Base-by-base conservation (phyloP, 2,888 invertebrate genomes). In the Oegoconia quadripuncta region DNA sequence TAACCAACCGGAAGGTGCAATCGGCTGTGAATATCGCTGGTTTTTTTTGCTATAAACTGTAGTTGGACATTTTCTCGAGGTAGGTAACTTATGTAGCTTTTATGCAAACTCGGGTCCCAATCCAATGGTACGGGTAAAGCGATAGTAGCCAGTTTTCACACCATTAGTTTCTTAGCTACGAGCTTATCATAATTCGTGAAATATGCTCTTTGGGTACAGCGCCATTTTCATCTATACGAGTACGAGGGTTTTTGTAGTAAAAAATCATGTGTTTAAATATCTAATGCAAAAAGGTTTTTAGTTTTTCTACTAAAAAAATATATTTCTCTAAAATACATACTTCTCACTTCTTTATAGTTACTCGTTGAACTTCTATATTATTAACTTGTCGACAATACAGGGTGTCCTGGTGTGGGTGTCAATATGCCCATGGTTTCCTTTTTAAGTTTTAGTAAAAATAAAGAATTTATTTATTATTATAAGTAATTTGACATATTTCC, bases 101-200 rank as follows among this genome's bases (percentile, higher is more conserved):
- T 63, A 64, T 68, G 64, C 59, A 66, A 65, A 67, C 54, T 56
- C 57, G 57, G 59, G 54, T 55, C 52, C 51, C 55, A 60, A 47
- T 58, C 49, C 52, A 60, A 60, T 55, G 62, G 59, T 52, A 48
- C 51, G 55, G 45, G 38, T 44, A 43, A 48, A 46, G 47, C 47
- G 68, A 63, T 68, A 70, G 64, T 60, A 63, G 53, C 67, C 64
- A 59, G 52, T 64, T 73, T 67, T 66, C 74, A 60, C 63, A 44
- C 71, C 75, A 77, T 76, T 75, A 67, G 59, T 59, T 72, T 65
- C 64, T 64, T 66, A 59, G 65, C 62, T 60, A 45, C 50, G 54
- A 59, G 58, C 63, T 64, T 70, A 66, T 67, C 69, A 59, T 65
- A 63, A 70, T 64, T 59, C 55, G 53, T 60, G 53, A 65, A 64